Evolutionary conservation across 2,797 vertebrate species (phyloP).

Genomic region (Hypotaenidia okinawae): DNA sequence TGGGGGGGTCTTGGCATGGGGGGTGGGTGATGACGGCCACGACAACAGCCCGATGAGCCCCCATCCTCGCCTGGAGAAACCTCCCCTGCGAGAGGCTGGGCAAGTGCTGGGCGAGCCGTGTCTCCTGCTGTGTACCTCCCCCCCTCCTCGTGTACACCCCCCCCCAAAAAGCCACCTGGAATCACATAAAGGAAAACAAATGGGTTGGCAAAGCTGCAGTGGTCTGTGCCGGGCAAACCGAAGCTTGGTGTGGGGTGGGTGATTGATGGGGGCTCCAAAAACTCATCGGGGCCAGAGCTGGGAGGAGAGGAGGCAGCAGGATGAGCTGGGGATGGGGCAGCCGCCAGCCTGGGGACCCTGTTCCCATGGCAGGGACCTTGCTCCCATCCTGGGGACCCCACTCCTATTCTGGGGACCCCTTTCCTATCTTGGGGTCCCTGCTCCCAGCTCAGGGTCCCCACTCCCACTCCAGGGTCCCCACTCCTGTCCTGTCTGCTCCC

Average conservation of each 20-base stretch:
- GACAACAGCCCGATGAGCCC: conserved; percentile 13
- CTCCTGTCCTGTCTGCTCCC: too few species aligned
- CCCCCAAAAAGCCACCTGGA: not conserved
- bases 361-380: too few species aligned
- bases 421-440: too few species aligned
- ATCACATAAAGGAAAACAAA: not conserved
- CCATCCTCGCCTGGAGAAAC: conserved; percentile 76
- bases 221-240: accelerated
- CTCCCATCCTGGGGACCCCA: too few species aligned
- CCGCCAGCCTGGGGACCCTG: not conserved
- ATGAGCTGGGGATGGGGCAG: not conserved
- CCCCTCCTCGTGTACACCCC: not conserved
- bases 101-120: accelerated
- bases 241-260: not conserved
- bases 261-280: not conserved
- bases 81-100: conserved; percentile 73
- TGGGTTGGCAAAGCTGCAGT: not conserved
- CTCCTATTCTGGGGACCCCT: too few species aligned
- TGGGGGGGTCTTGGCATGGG: conserved; percentile 73
- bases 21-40: not conserved
- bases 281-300: accelerated
- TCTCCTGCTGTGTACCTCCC: not conserved
- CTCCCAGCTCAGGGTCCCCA: too few species aligned
- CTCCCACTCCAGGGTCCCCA: too few species aligned
- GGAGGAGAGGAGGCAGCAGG: not conserved